phyloP scores from a whole-genome alignment of 2,113 vertebrate species.

The Ctenodactylus gundi region DNA sequence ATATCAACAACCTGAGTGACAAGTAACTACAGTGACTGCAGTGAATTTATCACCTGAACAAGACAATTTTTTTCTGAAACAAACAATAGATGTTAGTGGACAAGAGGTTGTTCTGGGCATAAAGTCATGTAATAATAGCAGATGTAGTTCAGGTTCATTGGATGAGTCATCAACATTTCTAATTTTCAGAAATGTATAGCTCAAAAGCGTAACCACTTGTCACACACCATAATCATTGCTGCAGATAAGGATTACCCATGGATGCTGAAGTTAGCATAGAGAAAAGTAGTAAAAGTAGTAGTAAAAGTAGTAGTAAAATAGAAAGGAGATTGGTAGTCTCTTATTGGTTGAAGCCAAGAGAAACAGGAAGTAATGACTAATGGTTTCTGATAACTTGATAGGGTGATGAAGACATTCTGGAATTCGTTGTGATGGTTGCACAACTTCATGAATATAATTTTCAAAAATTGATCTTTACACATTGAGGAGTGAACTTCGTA shows the following conservation, averaged over 20 bases:
- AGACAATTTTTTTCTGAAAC: not conserved
- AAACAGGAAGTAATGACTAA: not conserved
- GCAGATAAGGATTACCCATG: not conserved
- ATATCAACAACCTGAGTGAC: not conserved
- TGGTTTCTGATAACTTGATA: not conserved
- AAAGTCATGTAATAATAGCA: not conserved
- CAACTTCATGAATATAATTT: not conserved
- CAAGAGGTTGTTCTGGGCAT: not conserved
- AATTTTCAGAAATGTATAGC: not conserved
- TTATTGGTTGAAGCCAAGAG: not conserved
- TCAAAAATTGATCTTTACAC: not conserved
- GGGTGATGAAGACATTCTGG: not conserved
- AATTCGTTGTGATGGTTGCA: not conserved
- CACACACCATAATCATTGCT: not conserved
- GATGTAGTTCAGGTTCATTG: not conserved
- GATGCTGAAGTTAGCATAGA: not conserved
- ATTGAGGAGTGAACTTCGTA: not conserved
- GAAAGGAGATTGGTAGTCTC: not conserved
- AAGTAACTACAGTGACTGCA: not conserved
- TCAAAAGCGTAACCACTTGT: not conserved
- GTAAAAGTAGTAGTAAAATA: no score
- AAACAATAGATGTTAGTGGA: not conserved
- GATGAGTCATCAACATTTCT: not conserved
- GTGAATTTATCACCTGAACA: not conserved
- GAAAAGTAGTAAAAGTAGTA: no score